Conservation (phyloP, 2,888 invertebrate genomes). For the Protodeltote pygarga region DNA sequence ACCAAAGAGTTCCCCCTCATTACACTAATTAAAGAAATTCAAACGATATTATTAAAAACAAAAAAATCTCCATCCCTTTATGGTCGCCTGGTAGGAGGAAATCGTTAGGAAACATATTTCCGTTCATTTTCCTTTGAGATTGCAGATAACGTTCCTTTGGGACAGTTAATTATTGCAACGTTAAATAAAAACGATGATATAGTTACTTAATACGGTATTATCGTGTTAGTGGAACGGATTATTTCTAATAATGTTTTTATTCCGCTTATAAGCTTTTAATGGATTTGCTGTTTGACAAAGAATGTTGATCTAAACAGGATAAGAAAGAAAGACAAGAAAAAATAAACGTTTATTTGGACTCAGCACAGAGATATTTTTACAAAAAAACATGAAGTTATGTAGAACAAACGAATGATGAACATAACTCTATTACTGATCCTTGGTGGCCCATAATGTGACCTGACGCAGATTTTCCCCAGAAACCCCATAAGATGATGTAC, state of each 20-base stretch:
- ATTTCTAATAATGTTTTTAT: too few species aligned
- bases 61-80: slow-evolving; percentile 30
- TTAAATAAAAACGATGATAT: slow-evolving; percentile 22
- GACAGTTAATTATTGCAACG: slow-evolving; percentile 30
- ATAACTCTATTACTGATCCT: neutral
- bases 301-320: too few species aligned
- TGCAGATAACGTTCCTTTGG: slow-evolving; percentile 9
- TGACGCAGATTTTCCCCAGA: too few species aligned
- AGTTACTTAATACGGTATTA: neutral
- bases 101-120: slow-evolving; percentile 48
- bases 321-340: too few species aligned
- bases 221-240: neutral
- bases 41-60: slow-evolving; percentile 24
- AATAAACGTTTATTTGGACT: too few species aligned
- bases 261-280: too few species aligned
- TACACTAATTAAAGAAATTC: slow-evolving; percentile 33
- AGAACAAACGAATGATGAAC: too few species aligned
- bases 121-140: slow-evolving; percentile 44
- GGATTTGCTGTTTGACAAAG: too few species aligned
- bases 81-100: slow-evolving; percentile 38
- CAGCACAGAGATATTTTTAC: too few species aligned
- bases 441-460: too few species aligned
- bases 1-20: slow-evolving; percentile 17
- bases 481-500: too few species aligned
- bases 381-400: too few species aligned